Percentiles rank a stretch among this genome's conserved stretches.
Evolutionary conservation across 2,888 invertebrate genomes (phyloP).

Genomic region (Cheilosia pagana): DNA sequence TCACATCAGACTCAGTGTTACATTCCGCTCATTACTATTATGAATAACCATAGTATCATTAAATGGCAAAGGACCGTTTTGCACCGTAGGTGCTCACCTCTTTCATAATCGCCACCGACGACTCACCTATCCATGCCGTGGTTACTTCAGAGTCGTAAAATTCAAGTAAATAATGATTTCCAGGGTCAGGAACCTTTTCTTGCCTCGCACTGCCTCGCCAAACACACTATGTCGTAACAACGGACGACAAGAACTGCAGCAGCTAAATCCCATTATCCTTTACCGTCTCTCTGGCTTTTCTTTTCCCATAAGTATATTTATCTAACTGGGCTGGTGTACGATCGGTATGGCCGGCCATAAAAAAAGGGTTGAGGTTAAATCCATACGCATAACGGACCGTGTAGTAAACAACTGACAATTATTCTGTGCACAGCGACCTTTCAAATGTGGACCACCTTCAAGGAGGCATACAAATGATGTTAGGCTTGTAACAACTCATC

Average conservation of each 20-base stretch:
- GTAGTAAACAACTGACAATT: conserved; percentile 47
- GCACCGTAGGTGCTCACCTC: conserved; percentile 23
- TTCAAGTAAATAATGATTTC: conserved; percentile 45
- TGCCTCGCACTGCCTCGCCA: neutral
- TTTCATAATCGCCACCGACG: conserved; percentile 23
- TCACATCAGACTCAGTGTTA: neutral
- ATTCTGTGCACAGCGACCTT: conserved; percentile 34
- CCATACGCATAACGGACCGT: conserved; percentile 43
- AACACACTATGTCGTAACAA: conserved; percentile 8
- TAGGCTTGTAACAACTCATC: conserved; percentile 19
- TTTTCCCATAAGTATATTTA: conserved; percentile 43
- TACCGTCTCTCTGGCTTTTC: conserved; percentile 12
- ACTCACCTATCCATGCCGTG: conserved; percentile 45
- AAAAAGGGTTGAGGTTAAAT: conserved; percentile 69
- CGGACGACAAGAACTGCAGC: neutral
- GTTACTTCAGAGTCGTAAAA: conserved; percentile 49
- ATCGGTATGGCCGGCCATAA: conserved; percentile 48
- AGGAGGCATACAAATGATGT: neutral
- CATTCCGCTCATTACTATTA: neutral
- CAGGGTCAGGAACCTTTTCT: conserved; percentile 49
- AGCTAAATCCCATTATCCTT: conserved; percentile 41
- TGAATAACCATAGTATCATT: conserved; percentile 4
- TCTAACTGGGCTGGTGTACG: conserved; percentile 40
- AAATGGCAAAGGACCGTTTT: conserved; percentile 9
- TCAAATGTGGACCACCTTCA: conserved; percentile 14